phyloP scores from a whole-genome alignment of 2,113 vertebrate species.

The Camelus dromedarius region DNA sequence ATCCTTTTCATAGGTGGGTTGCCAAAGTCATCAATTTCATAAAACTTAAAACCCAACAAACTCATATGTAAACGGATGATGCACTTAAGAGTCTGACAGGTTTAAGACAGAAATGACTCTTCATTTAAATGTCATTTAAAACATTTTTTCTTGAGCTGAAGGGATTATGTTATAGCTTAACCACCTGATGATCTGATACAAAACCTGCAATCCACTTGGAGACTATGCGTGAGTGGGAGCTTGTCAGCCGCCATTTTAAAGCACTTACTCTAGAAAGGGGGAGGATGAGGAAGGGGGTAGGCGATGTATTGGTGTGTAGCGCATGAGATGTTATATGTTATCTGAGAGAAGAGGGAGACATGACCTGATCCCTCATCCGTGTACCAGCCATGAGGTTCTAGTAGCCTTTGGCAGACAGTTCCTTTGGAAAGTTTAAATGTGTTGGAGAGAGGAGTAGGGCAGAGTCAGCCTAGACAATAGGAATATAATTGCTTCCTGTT shows the following conservation, averaged over 20 bases:
- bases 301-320: background rate
- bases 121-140: constrained; percentile 53
- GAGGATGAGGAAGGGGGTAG: background rate
- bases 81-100: background rate
- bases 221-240: background rate
- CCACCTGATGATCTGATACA: constrained; percentile 49
- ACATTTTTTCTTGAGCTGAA: constrained; percentile 1
- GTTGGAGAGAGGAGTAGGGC: background rate
- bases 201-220: constrained; percentile 46
- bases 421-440: constrained; percentile 56
- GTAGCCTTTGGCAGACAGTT: constrained; percentile 43
- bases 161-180: constrained; percentile 44
- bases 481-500: constrained; percentile 50
- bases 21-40: constrained; percentile 52
- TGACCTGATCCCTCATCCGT: background rate
- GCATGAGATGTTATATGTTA: background rate
- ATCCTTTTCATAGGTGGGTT: constrained; percentile 58
- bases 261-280: constrained; percentile 42
- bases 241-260: constrained; percentile 43
- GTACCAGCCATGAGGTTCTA: background rate
- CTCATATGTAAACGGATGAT: background rate
- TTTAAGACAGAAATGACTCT: constrained; percentile 58
- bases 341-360: background rate
- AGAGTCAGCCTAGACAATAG: constrained; percentile 52
- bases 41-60: constrained; percentile 56